Evolutionary conservation across 2,113 vertebrate species (phyloP).

Genomic region (Gnathonemus echidnorhynchus): DNA sequence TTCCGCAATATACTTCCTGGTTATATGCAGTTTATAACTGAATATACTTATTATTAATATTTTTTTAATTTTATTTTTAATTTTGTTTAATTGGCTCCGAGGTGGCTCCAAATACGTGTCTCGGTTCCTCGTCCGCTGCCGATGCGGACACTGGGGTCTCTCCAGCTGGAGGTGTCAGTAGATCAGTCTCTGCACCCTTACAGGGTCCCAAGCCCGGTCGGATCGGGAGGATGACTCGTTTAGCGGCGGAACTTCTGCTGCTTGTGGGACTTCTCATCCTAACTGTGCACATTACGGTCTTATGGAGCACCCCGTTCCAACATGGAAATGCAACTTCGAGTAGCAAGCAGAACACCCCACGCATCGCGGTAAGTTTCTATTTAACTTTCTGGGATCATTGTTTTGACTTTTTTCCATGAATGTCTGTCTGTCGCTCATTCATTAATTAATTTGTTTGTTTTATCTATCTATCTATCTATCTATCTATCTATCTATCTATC

Average conservation of each 20-base stretch:
- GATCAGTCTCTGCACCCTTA: slow-evolving; percentile 18
- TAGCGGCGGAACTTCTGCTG: slow-evolving; percentile 63
- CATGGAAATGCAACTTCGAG: slow-evolving; percentile 44
- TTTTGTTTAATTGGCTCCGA: slow-evolving; percentile 33
- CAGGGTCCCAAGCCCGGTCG: slow-evolving; percentile 60
- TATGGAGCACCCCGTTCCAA: slow-evolving; percentile 45
- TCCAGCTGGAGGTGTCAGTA: slow-evolving; percentile 16
- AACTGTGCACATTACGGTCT: slow-evolving; percentile 67
- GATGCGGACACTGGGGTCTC: slow-evolving; percentile 34
- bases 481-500: not conserved
- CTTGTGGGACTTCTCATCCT: slow-evolving; percentile 64
- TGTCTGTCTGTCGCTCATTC: not conserved
- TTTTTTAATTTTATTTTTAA: not conserved
- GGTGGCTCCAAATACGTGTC: slow-evolving; percentile 58
- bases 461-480: not conserved
- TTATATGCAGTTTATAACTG: not conserved
- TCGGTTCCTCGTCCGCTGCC: slow-evolving; percentile 45
- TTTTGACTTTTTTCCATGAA: not conserved
- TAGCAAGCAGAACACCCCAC: slow-evolving; percentile 43
- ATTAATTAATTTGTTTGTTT: not conserved
- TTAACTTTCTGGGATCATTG: not conserved
- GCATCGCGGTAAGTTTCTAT: not conserved
- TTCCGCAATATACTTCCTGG: not conserved
- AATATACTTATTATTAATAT: not conserved
- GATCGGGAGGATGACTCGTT: slow-evolving; percentile 58